Percentiles rank a stretch among this genome's conserved stretches.
phyloP scores from a whole-genome alignment of 2,797 vertebrate genomes.

The Cirrhinus mrigala region DNA sequence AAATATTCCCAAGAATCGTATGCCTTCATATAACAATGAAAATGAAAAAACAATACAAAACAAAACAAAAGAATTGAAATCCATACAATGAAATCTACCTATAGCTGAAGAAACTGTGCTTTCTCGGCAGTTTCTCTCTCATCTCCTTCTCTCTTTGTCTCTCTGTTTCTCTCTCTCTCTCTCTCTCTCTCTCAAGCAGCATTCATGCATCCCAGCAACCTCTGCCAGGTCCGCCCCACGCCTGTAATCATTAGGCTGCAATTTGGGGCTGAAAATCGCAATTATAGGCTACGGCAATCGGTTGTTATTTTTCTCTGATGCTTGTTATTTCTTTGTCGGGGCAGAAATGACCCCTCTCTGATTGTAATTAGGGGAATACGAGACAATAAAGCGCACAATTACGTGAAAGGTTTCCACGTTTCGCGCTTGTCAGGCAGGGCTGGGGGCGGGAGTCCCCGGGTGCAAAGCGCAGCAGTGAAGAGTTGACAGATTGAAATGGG shows the following conservation, averaged over 20 bases:
- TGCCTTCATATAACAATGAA: background rate
- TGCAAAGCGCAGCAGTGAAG: slow-evolving; percentile 4
- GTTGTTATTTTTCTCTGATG: slow-evolving; percentile 63
- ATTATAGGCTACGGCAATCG: slow-evolving; percentile 63
- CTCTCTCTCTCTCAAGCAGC: slow-evolving; percentile 34
- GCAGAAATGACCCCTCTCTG: slow-evolving; percentile 57
- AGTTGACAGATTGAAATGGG: slow-evolving; percentile 55
- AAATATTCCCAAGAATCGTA: background rate
- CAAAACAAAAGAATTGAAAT: background rate
- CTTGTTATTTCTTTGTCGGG: slow-evolving; percentile 68
- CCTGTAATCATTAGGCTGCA: slow-evolving; percentile 70
- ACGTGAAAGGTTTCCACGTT: slow-evolving; percentile 59
- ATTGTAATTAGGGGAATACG: slow-evolving; percentile 67
- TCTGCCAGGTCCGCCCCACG: slow-evolving; percentile 67
- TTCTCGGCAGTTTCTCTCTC: slow-evolving; percentile 42
- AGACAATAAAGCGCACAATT: slow-evolving; percentile 63
- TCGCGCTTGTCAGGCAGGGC: slow-evolving; percentile 6
- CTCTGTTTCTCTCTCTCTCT: slow-evolving; percentile 23
- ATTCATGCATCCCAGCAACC: slow-evolving; percentile 52
- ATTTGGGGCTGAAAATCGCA: slow-evolving; percentile 74
- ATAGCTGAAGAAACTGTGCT: background rate
- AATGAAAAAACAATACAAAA: background rate
- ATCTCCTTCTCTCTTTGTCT: background rate
- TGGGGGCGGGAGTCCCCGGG: background rate
- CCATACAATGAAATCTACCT: background rate